Conservation (phyloP, 2,888 invertebrate genomes). For the Neuroscelio doddi region DNA sequence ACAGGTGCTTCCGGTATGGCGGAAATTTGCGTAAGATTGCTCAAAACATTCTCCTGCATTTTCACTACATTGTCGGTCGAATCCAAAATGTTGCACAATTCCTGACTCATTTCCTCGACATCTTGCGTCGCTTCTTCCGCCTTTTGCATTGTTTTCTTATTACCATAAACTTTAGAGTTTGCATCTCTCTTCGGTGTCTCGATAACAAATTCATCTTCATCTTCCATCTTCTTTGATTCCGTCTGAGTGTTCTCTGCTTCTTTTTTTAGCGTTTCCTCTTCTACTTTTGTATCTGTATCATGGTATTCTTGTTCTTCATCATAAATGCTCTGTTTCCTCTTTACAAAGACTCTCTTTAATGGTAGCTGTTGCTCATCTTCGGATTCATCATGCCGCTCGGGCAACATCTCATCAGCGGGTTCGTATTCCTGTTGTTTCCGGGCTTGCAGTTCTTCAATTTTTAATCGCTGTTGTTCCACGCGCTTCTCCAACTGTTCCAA, state of each 20-base stretch:
- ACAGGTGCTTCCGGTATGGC: slow-evolving; percentile 36
- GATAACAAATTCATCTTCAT: slow-evolving; percentile 10
- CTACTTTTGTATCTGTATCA: slow-evolving; percentile 48
- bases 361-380: slow-evolving; percentile 72
- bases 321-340: slow-evolving; percentile 74
- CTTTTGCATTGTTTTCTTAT: slow-evolving; percentile 65
- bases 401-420: slow-evolving; percentile 66
- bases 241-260: slow-evolving; percentile 22
- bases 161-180: slow-evolving; percentile 60
- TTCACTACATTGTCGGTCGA: slow-evolving; percentile 65
- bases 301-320: slow-evolving; percentile 69
- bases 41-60: slow-evolving; percentile 66
- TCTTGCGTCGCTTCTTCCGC: slow-evolving; percentile 52
- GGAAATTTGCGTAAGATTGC: slow-evolving; percentile 63
- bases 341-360: slow-evolving; percentile 76
- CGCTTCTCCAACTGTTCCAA: slow-evolving; percentile 67
- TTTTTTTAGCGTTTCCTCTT: slow-evolving; percentile 23
- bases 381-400: slow-evolving; percentile 68
- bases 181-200: slow-evolving; percentile 30
- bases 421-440: slow-evolving; percentile 67
- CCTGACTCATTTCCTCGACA: slow-evolving; percentile 68
- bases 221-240: slow-evolving; percentile 5
- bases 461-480: slow-evolving; percentile 66
- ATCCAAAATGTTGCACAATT: slow-evolving; percentile 66
- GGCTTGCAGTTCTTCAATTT: slow-evolving; percentile 67